Evolutionary conservation across 64 coral and sea anemone genomes (phyloP), one percentile per base, ranked within the genome.

Genomic region (Hydrozoanthus tunicans): DNA sequence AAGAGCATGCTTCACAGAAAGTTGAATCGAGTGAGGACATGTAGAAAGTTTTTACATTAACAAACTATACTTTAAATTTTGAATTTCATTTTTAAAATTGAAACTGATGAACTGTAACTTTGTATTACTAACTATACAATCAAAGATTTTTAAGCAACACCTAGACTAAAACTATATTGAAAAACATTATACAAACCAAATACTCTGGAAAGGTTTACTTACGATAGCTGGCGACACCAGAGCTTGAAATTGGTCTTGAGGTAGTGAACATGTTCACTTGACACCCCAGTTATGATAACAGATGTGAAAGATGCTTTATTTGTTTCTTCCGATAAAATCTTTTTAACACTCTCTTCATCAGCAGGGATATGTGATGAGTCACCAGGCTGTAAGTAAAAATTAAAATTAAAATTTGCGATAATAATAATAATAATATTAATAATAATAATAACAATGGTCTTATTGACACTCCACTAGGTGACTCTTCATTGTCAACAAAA

Each of bases 221-320:
- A 99, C 97, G 97, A 72, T 82, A 99, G 83, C 51, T 99, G 97
- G 14, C 86, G 62, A 70, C 97, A 95, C 94, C 92, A 96, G 14
- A 94, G 92, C 15, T 93, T 93, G 73, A 99, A 99, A 54, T 99
- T 92, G 58, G 94, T 74, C 73, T 93, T 99, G 10, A 99, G 77
- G 77, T 99, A 99, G 4, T 79, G 63, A 25, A 95, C 93, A 59
- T 95, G 91, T 72, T 93, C 91, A 17, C 81, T 67, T 6, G 85
- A 92, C 3, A 99, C 90, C 9, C 97, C 97, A 62, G 94, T 94
- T 25, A 99, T 92, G 10, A 99, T 91, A 1, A 99, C 97, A 27
- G 92, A 89, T 8, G 97, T 99, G 63, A 99, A 99, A 59, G 90
- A 92, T 7, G 90, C 13, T 17, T 95, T 91, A 6, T 70, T 59